Conservation (phyloP, 2,797 vertebrate genomes). For the Oryzias dopingdopingensis region DNA sequence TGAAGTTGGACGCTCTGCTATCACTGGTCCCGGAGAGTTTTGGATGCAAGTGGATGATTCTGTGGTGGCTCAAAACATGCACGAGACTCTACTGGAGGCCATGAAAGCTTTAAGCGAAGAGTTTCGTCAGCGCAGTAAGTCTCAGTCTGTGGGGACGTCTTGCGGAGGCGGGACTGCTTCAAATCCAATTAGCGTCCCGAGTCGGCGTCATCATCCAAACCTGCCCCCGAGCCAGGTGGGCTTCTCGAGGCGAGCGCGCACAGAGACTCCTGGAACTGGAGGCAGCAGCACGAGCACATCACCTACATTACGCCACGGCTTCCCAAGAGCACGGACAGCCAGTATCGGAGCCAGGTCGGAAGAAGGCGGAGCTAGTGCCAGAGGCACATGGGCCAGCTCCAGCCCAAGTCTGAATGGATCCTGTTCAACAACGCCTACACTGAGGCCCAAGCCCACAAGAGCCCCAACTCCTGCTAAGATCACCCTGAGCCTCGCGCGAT, state of each 20-base stretch:
- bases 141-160: slow-evolving; percentile 79
- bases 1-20: slow-evolving; percentile 84
- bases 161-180: slow-evolving; percentile 80
- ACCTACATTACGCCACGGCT: slow-evolving; percentile 76
- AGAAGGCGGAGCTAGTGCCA: slow-evolving; percentile 73
- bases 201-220: slow-evolving; percentile 79
- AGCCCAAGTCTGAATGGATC: slow-evolving; percentile 82
- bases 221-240: slow-evolving; percentile 82
- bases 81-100: slow-evolving; percentile 86
- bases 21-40: slow-evolving; percentile 80
- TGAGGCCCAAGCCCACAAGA: slow-evolving; percentile 79
- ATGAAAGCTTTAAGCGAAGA: slow-evolving; percentile 90
- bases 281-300: slow-evolving; percentile 81
- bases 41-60: slow-evolving; percentile 86
- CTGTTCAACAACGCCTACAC: slow-evolving; percentile 78
- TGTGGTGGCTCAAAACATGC: slow-evolving; percentile 87
- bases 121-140: slow-evolving; percentile 82
- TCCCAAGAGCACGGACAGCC: slow-evolving; percentile 77
- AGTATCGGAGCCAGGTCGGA: slow-evolving; percentile 80
- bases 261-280: slow-evolving; percentile 76
- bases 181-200: slow-evolving; percentile 84
- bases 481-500: slow-evolving; percentile 79
- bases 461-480: slow-evolving; percentile 83
- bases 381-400: slow-evolving; percentile 78
- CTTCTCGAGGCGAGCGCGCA: slow-evolving; percentile 78